Evolutionary conservation across 2,888 invertebrate species (phyloP).

Genomic region (Cyaniris semiargus): DNA sequence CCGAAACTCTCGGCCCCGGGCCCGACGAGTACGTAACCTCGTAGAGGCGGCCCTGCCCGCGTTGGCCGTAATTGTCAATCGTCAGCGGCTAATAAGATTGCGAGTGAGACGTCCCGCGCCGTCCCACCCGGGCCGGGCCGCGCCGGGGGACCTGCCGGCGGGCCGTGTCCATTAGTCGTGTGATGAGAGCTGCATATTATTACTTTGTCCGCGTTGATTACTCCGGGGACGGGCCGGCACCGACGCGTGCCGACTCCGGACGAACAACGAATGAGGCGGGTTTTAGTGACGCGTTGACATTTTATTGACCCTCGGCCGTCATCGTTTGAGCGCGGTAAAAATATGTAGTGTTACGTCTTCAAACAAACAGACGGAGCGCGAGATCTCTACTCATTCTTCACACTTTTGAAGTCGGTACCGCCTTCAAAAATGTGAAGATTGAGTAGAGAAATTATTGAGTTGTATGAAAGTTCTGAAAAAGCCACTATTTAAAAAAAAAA

Average conservation of each 20-base stretch:
- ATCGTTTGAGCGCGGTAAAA: not conserved
- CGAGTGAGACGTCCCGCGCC: not conserved
- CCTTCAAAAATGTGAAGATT: no score
- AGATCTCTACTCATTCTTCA: no score
- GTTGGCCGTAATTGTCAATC: constrained; percentile 2
- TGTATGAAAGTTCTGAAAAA: no score
- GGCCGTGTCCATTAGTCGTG: not conserved
- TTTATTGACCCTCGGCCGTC: not conserved
- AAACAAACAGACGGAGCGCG: no score
- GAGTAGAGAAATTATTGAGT: no score
- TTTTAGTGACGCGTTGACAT: not conserved
- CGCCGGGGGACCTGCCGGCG: not conserved
- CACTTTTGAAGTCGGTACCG: no score
- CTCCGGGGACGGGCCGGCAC: constrained; percentile 17
- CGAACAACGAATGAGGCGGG: not conserved
- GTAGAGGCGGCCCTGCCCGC: not conserved
- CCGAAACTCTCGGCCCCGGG: no score
- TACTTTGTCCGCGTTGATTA: constrained; percentile 21
- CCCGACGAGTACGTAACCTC: no score
- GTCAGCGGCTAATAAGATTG: constrained; percentile 7
- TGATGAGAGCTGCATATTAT: constrained; percentile 28
- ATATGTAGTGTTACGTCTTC: no score
- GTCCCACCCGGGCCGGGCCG: not conserved
- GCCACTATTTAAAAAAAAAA: no score
- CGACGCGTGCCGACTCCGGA: not conserved